Evolutionary conservation across 2,797 vertebrate species (phyloP).

Genomic region (Columba guinea): DNA sequence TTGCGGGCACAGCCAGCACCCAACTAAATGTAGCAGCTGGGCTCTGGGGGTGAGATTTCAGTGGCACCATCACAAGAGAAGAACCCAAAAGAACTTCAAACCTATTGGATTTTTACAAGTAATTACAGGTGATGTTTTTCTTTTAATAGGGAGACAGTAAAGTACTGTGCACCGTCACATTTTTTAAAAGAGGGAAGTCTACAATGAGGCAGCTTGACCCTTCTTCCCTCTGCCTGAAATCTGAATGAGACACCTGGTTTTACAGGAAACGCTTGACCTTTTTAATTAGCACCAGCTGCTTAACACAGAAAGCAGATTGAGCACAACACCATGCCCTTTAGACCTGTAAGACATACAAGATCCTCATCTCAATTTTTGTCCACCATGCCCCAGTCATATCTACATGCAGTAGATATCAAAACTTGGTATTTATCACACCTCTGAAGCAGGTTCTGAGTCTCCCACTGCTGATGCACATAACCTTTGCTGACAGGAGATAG

Average conservation of each 20-base stretch:
- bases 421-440: neutral
- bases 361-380: neutral
- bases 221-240: neutral
- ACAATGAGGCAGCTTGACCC: neutral
- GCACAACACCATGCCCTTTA: neutral
- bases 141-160: neutral
- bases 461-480: neutral
- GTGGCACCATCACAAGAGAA: neutral
- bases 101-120: too few species aligned
- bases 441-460: neutral
- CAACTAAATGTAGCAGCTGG: neutral
- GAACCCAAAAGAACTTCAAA: neutral
- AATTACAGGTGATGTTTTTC: accelerated
- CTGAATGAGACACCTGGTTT: neutral
- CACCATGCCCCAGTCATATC: neutral
- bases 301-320: neutral
- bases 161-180: neutral
- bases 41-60: neutral
- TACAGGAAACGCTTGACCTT: neutral
- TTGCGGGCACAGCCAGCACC: neutral
- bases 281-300: neutral
- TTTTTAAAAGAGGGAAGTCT: neutral
- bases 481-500: neutral
- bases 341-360: neutral
- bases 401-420: neutral